phyloP scores from a whole-genome alignment of 2,888 invertebrate species.

The Steinernema scapterisci region DNA sequence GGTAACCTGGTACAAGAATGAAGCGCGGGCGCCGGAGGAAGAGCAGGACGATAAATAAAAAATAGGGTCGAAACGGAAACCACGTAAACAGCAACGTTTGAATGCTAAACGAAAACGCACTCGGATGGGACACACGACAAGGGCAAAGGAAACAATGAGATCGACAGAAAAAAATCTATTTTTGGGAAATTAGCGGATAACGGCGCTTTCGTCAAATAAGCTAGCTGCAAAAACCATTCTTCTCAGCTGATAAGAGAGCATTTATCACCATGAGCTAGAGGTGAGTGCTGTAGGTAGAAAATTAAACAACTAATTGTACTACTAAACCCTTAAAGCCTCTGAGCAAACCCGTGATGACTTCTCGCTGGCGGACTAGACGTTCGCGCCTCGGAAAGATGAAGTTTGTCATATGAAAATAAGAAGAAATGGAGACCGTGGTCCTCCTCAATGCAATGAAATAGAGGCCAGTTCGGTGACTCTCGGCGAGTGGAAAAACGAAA shows the following conservation, averaged over 20 bases:
- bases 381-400: no score
- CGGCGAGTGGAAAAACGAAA: constrained; percentile 16
- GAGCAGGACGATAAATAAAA: constrained; percentile 7
- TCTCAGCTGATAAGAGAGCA: neutral
- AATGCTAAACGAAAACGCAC: constrained; percentile 2
- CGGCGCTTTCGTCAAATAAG: neutral
- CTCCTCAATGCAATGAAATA: neutral
- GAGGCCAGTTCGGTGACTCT: constrained; percentile 4
- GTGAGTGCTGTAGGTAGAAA: no score
- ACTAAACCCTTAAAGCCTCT: no score
- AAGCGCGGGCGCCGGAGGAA: neutral
- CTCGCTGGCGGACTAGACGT: no score
- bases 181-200: neutral
- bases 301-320: no score
- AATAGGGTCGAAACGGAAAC: neutral
- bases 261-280: no score
- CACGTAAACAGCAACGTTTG: neutral
- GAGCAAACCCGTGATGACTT: no score
- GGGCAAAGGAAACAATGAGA: neutral
- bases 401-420: no score
- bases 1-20: neutral
- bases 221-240: neutral
- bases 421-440: no score
- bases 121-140: neutral
- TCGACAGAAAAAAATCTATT: neutral